A percentile compares a stretch with the other conserved stretches of the same genome.
Conservation (phyloP, 2,113 vertebrate genomes). For the Gorsachius goisagi region DNA sequence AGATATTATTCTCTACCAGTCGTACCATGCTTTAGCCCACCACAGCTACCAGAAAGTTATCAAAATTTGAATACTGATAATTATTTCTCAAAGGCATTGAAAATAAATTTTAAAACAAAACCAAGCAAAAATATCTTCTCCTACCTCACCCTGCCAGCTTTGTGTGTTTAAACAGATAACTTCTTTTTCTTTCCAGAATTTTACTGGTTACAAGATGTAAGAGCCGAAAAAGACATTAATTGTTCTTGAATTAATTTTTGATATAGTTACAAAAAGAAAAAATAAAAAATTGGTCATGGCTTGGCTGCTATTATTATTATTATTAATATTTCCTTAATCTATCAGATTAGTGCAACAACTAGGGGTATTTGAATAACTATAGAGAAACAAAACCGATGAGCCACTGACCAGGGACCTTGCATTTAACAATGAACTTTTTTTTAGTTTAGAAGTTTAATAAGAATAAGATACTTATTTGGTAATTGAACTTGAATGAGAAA, state of each 20-base stretch:
- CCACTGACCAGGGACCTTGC: not conserved
- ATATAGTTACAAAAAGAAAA: not conserved
- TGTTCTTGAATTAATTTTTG: not conserved
- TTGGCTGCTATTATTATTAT: not conserved
- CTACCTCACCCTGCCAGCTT: not conserved
- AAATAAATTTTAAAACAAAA: not conserved
- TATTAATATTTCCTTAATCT: not conserved
- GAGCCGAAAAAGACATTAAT: not conserved
- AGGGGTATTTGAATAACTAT: not conserved
- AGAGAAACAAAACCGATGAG: not conserved
- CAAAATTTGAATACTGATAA: not conserved
- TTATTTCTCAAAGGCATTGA: not conserved
- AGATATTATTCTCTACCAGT: not conserved
- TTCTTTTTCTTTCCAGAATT: not conserved
- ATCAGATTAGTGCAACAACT: not conserved
- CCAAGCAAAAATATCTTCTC: not conserved
- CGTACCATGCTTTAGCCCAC: not conserved
- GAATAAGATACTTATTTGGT: not conserved
- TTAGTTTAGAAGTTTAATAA: not conserved
- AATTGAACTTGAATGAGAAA: not conserved
- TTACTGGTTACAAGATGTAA: not conserved
- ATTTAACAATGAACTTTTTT: not conserved
- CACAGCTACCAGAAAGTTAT: not conserved
- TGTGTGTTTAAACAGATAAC: not conserved
- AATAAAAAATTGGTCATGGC: not conserved